Evolutionary conservation across 2,888 invertebrate species (phyloP).

Genomic region (Leucophora obtusa): DNA sequence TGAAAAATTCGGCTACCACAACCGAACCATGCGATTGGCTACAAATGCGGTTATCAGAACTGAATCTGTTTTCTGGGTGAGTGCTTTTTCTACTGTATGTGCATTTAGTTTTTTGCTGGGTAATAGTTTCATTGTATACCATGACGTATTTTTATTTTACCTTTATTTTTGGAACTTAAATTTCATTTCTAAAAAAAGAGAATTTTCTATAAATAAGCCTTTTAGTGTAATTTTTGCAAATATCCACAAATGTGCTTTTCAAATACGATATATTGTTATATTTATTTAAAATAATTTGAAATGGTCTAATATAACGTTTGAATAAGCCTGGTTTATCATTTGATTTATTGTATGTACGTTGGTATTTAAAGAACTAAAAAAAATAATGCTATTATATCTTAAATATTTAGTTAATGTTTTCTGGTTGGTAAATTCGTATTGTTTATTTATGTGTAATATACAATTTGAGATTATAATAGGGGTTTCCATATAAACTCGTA

Average conservation of each 20-base stretch:
- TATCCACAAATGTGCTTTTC: neutral
- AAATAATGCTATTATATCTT: neutral
- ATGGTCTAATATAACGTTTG: neutral
- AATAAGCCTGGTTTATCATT: neutral
- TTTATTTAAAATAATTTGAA: neutral
- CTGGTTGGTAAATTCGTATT: neutral
- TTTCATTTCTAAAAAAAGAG: too few species aligned
- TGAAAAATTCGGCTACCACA: too few species aligned
- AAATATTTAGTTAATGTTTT: slow-evolving; percentile 11
- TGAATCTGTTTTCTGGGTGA: too few species aligned
- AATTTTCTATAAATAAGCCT: too few species aligned
- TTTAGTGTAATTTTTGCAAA: neutral
- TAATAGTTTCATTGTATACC: neutral
- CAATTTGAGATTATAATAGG: too few species aligned
- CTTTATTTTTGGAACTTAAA: too few species aligned
- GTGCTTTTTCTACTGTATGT: too few species aligned
- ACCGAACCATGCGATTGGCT: too few species aligned
- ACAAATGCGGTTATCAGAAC: too few species aligned
- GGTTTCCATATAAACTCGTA: too few species aligned
- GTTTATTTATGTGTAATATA: neutral
- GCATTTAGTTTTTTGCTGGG: too few species aligned
- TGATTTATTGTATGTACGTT: neutral
- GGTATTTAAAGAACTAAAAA: neutral
- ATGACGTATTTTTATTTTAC: neutral
- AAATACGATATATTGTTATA: neutral